Conservation (phyloP, 2,113 vertebrate genomes). For the rat (Rattus norvegicus) region DNA sequence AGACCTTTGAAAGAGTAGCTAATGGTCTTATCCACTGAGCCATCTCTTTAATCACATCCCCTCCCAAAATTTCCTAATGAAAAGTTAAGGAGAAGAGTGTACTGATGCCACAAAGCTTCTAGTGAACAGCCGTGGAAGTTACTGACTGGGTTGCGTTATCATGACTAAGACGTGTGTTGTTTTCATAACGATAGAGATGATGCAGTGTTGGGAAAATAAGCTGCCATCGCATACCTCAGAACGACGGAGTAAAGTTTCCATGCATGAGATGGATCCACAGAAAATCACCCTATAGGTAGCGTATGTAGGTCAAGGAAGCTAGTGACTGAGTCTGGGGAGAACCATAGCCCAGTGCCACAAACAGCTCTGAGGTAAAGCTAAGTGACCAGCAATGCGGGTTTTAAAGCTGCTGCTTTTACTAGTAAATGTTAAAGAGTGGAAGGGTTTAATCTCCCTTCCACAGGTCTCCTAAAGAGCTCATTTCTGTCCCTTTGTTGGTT, state of each 20-base stretch:
- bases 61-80: neutral
- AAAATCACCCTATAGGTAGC: neutral
- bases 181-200: neutral
- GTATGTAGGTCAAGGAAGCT: neutral
- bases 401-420: neutral
- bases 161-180: neutral
- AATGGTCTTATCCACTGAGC: neutral
- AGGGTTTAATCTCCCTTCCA: neutral
- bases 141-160: neutral
- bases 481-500: constrained; percentile 28
- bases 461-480: neutral
- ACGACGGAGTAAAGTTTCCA: neutral
- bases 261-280: neutral
- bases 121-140: constrained; percentile 13
- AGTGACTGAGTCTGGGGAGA: neutral
- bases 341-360: neutral
- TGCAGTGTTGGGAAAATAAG: neutral
- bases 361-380: neutral
- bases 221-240: neutral
- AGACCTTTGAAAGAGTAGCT: neutral
- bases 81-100: constrained; percentile 26
- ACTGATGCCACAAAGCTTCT: neutral
- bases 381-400: neutral
- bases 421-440: neutral
- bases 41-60: neutral